Evolutionary conservation across 2,797 vertebrate species (phyloP).

Genomic region (Macroramphosus scolopax): DNA sequence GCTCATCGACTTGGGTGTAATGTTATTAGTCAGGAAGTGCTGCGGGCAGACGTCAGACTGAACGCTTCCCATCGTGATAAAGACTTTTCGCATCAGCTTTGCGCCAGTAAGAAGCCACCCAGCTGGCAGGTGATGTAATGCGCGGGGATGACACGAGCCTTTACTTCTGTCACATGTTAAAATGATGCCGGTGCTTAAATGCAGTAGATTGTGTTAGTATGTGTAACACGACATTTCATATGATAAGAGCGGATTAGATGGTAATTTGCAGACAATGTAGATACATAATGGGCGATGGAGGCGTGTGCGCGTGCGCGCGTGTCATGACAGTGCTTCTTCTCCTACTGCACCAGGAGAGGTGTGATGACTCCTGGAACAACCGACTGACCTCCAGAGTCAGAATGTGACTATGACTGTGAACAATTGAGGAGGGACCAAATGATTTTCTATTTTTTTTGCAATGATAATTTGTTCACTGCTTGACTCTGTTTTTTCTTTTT

Average conservation of each 20-base stretch:
- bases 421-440: no score
- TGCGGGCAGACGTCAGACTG: slow-evolving; percentile 54
- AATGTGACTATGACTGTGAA: no score
- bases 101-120: slow-evolving; percentile 27
- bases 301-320: no score
- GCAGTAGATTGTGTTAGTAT: slow-evolving; percentile 8
- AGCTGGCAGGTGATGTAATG: slow-evolving; percentile 44
- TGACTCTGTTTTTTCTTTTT: no score
- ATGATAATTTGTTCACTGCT: no score
- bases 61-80: slow-evolving; percentile 57
- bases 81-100: slow-evolving; percentile 52
- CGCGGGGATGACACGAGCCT: slow-evolving; percentile 23
- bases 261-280: neutral
- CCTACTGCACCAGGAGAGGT: no score
- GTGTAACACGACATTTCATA: no score
- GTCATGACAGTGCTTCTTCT: no score
- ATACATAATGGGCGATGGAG: no score
- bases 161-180: slow-evolving; percentile 26
- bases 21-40: slow-evolving; percentile 62
- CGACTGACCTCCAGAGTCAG: no score
- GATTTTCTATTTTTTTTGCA: no score
- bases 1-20: slow-evolving; percentile 46
- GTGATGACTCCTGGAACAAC: no score
- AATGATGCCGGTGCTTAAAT: slow-evolving; percentile 3
- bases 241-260: slow-evolving; percentile 16